Evolutionary conservation across 2,888 invertebrate genomes (phyloP).

Genomic region (Melangyna quadrimaculata): DNA sequence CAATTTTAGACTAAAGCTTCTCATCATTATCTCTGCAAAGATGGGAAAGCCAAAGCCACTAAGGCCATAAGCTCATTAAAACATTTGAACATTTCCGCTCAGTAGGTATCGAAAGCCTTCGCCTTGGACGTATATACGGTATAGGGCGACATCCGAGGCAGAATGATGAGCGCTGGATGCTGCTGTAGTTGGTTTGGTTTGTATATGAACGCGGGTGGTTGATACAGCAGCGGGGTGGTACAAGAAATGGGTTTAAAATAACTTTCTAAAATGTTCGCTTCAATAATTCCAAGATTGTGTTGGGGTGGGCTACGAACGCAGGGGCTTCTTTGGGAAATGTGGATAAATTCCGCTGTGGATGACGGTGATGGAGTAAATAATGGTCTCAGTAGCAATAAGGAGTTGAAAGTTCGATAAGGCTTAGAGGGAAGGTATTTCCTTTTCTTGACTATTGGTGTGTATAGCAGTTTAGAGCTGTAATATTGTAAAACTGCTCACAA

Average conservation of each 20-base stretch:
- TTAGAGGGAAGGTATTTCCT: conserved; percentile 46
- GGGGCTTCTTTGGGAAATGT: background rate
- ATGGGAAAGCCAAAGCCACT: conserved; percentile 68
- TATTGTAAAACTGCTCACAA: conserved; percentile 1
- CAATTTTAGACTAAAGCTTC: conserved; percentile 61
- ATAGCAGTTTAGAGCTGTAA: background rate
- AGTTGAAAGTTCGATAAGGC: conserved; percentile 49
- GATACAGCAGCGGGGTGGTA: background rate
- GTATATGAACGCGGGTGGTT: conserved; percentile 25
- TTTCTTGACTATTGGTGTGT: conserved; percentile 42
- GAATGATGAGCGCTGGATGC: conserved; percentile 10
- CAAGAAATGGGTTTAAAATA: conserved; percentile 64
- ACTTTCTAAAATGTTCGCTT: conserved; percentile 62
- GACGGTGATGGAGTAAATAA: conserved; percentile 38
- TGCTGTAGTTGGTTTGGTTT: conserved; percentile 24
- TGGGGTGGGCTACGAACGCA: background rate
- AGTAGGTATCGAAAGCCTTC: conserved; percentile 64
- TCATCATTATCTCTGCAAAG: conserved; percentile 63
- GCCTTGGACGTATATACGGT: background rate
- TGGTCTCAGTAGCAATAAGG: conserved; percentile 28
- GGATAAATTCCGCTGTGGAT: conserved; percentile 18
- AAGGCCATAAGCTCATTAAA: conserved; percentile 71
- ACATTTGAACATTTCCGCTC: conserved; percentile 71
- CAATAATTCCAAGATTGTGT: conserved; percentile 56
- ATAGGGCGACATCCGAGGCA: conserved; percentile 22